Evolutionary conservation across 2,113 vertebrate genomes (phyloP), one percentile per base, ranked within the genome.

Genomic region (Nansenia antarctica): DNA sequence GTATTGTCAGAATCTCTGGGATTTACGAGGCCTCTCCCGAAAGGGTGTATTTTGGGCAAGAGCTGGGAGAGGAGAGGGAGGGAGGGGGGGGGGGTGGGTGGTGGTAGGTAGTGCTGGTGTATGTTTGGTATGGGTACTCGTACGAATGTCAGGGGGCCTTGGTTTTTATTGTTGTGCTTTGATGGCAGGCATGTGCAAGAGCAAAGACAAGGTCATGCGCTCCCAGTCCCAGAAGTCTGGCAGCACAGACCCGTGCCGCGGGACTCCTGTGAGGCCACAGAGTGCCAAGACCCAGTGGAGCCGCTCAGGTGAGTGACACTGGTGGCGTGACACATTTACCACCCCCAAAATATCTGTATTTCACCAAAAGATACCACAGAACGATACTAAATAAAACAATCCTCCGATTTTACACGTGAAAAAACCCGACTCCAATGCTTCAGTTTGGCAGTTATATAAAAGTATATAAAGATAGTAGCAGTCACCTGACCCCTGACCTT

Each of bases 291-390:
- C 35, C 2, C 67, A 47, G 0, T 64, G 35, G 80, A 85, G 61
- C 67, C 62, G 27, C 54, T 62, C 89, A 53, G 91, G 94, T 94
- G 66, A 70, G 78, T 18, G 47, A 0, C 31, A 60, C 22, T 47
- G 15, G 24, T 2, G 12, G 55, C 45, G 20, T 49, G 7, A 49
- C 45, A 15, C 45, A 49, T 49, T 49, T 49, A 5, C n/a, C 11
- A 22, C n/a, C n/a, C n/a, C n/a, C n/a, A 49, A 20, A 49, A 22
- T 14, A 6, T 20, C n/a, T 1, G 14, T n/a, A 22, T 49, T n/a
- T 49, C 45, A 49, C 45, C 1, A 22, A 49, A 47, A 47, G 9
- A 27, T 9, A 55, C 53, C 22, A 27, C 6, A 20, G 9, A 47
- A 18, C 12, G 18, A n/a, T 47, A 47, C 14, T 47, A n/a, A 14